Conservation (phyloP, 2,888 invertebrate genomes). For the Drosophila dives region DNA sequence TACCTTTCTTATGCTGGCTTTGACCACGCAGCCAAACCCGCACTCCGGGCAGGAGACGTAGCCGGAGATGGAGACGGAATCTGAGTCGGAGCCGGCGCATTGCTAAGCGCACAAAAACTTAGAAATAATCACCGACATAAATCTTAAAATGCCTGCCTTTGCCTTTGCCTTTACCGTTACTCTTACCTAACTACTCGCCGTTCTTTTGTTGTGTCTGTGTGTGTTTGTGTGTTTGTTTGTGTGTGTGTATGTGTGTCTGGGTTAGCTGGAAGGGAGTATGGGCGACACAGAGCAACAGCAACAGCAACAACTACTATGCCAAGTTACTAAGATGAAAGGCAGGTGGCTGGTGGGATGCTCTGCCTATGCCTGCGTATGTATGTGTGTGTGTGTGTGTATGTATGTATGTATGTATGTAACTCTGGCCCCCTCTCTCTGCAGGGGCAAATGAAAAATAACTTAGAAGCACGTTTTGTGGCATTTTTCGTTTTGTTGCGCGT, state of each 20-base stretch:
- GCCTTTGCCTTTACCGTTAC: constrained; percentile 6
- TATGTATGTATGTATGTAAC: background rate
- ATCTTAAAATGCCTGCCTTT: constrained; percentile 77
- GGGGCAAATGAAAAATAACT: constrained; percentile 79
- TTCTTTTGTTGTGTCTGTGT: constrained; percentile 41
- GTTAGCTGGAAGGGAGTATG: background rate
- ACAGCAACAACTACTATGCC: constrained; percentile 11
- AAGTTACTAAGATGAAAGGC: constrained; percentile 24
- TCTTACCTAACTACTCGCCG: constrained; percentile 49
- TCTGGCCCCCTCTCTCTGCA: background rate
- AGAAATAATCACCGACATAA: constrained; percentile 84
- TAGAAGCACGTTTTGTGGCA: constrained; percentile 81
- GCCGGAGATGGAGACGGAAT: background rate
- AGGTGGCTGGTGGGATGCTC: constrained; percentile 3
- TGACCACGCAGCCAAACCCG: background rate
- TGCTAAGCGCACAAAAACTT: constrained; percentile 82
- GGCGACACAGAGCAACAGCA: background rate
- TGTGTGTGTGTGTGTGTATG: background rate
- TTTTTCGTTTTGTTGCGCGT: constrained; percentile 50
- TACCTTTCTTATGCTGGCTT: constrained; percentile 25
- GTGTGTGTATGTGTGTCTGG: constrained; percentile 17
- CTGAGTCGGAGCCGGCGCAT: constrained; percentile 45
- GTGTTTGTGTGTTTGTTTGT: constrained; percentile 16
- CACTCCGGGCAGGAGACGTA: background rate
- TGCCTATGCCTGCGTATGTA: constrained; percentile 1